phyloP scores from a whole-genome alignment of 2,888 invertebrate species.

The Physocephala rufipes region DNA sequence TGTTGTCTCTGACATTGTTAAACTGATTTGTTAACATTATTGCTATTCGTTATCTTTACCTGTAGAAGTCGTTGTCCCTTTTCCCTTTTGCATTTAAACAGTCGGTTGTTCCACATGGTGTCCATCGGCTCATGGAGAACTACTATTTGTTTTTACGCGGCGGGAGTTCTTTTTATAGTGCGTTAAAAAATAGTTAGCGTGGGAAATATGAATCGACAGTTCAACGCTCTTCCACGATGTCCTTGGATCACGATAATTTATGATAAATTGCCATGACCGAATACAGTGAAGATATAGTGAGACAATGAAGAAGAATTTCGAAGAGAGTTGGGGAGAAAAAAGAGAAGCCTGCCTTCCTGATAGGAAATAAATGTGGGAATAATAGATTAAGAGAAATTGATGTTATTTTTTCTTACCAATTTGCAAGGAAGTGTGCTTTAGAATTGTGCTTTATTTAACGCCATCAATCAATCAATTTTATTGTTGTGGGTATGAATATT shows the following conservation, averaged over 20 bases:
- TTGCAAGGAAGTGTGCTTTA: not conserved
- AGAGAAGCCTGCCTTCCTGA: not conserved
- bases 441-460: not conserved
- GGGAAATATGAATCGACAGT: conserved; percentile 14
- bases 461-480: conserved; percentile 32
- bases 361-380: not conserved
- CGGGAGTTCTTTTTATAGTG: no score
- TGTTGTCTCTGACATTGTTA: no score
- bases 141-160: no score
- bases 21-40: conserved; percentile 28
- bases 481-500: no score
- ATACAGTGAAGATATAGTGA: no score
- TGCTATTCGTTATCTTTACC: conserved; percentile 6
- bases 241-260: conserved; percentile 24
- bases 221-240: not conserved
- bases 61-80: not conserved
- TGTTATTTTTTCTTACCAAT: not conserved
- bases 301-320: not conserved
- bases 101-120: not conserved
- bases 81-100: not conserved
- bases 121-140: no score
- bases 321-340: not conserved
- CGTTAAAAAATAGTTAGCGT: no score
- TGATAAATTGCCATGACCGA: conserved; percentile 23
- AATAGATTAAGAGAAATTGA: not conserved